Conservation (phyloP, 2,888 invertebrate genomes). For the Pterostichus madidus region DNA sequence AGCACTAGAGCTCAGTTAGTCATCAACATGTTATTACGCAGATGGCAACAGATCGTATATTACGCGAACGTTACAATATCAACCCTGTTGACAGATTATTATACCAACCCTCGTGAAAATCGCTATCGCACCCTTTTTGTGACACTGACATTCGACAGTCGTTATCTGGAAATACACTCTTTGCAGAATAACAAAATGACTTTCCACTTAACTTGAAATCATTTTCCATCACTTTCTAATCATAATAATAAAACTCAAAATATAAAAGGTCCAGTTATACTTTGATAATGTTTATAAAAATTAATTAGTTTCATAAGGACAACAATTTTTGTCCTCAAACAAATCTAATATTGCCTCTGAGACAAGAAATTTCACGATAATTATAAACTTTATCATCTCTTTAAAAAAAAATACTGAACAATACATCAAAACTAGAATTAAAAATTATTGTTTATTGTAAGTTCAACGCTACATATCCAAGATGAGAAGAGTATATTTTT, state of each 20-base stretch:
- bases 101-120: slow-evolving; percentile 72
- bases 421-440: too few relatives aligned
- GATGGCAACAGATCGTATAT: slow-evolving; percentile 52
- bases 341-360: too few relatives aligned
- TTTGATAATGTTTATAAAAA: too few relatives aligned
- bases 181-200: slow-evolving; percentile 10
- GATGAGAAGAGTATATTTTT: too few relatives aligned
- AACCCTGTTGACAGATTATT: slow-evolving; percentile 75
- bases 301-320: too few relatives aligned
- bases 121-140: slow-evolving; percentile 76
- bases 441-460: too few relatives aligned
- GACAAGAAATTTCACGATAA: too few relatives aligned
- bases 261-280: not conserved
- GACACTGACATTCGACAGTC: slow-evolving; percentile 54
- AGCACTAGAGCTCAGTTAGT: not conserved
- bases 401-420: too few relatives aligned
- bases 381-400: too few relatives aligned
- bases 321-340: too few relatives aligned
- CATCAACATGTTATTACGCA: slow-evolving; percentile 47
- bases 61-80: slow-evolving; percentile 48
- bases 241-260: not conserved
- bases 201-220: slow-evolving; percentile 10
- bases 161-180: slow-evolving; percentile 59
- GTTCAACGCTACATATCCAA: too few relatives aligned
- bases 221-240: not conserved